These are phyloP conservation scores for Phania funesta DNA, from an alignment of 2,888 invertebrate genomes.

Conservation along the genomic window DNA sequence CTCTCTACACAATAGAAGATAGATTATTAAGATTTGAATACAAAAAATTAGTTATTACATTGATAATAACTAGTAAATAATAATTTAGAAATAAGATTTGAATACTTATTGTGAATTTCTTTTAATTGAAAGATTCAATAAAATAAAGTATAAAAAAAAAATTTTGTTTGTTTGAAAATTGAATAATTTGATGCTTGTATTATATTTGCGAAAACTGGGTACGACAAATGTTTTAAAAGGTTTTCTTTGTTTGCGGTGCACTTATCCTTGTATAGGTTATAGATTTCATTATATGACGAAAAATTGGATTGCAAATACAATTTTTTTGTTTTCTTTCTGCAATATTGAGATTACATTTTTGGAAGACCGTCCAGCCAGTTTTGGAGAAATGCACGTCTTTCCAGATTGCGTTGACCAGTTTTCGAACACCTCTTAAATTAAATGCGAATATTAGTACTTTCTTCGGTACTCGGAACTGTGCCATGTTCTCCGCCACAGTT, in stretches of 20 bases:
- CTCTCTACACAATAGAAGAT: too few species aligned
- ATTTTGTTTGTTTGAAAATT: neutral
- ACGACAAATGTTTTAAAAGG: neutral
- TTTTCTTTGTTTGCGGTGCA: neutral
- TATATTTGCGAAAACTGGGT: conserved; percentile 1
- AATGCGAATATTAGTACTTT: neutral
- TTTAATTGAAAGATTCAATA: too few species aligned
- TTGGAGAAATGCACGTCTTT: neutral
- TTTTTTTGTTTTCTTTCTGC: neutral
- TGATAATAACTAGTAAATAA: too few species aligned
- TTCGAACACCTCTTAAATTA: neutral
- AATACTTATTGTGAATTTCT: too few species aligned
- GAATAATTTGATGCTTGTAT: neutral
- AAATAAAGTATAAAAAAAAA: too few species aligned
- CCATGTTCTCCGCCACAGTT: neutral
- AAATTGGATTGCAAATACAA: neutral
- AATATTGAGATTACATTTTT: neutral
- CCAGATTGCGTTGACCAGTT: neutral
- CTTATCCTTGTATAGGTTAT: neutral
- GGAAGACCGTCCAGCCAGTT: neutral
- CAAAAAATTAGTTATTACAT: too few species aligned
- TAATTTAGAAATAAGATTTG: too few species aligned
- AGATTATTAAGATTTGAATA: too few species aligned
- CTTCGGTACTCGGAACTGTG: neutral
- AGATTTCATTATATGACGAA: conserved; percentile 8